Percentiles rank a stretch among this genome's conserved stretches.
phyloP scores from a whole-genome alignment of 2,797 vertebrate genomes.

The Trachurus trachurus region DNA sequence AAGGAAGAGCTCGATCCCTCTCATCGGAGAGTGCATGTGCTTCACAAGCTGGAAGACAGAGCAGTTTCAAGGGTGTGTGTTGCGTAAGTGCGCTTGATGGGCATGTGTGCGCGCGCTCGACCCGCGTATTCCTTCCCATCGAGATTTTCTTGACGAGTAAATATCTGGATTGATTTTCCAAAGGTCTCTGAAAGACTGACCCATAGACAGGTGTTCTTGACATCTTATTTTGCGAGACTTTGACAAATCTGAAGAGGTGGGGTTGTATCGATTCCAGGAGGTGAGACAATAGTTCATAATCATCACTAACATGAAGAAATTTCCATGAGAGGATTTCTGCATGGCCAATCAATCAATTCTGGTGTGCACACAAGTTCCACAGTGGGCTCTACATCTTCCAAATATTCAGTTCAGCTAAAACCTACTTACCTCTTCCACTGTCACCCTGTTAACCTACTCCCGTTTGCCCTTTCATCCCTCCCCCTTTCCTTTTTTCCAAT shows the following conservation, averaged over 20 bases:
- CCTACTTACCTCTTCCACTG: slow-evolving; percentile 16
- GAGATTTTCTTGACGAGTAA: slow-evolving; percentile 54
- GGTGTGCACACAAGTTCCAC: slow-evolving; percentile 21
- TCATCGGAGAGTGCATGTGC: slow-evolving; percentile 40
- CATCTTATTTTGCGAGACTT: slow-evolving; percentile 65
- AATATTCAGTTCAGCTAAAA: slow-evolving; percentile 28
- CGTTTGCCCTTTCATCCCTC: slow-evolving; percentile 23
- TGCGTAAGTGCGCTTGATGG: slow-evolving; percentile 2
- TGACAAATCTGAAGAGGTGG: slow-evolving; percentile 63
- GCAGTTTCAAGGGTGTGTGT: slow-evolving; percentile 1
- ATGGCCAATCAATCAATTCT: slow-evolving; percentile 32
- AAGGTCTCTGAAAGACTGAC: slow-evolving; percentile 63
- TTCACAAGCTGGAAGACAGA: slow-evolving; percentile 36
- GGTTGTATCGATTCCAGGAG: slow-evolving; percentile 46
- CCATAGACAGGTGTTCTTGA: slow-evolving; percentile 50
- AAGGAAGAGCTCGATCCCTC: slow-evolving; percentile 44
- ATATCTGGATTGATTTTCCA: slow-evolving; percentile 68
- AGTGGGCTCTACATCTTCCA: slow-evolving; percentile 4
- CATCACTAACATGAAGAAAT: slow-evolving; percentile 51
- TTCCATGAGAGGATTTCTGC: slow-evolving; percentile 39
- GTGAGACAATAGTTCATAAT: slow-evolving; percentile 51
- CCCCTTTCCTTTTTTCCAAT: slow-evolving; percentile 33
- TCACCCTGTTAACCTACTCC: slow-evolving; percentile 34
- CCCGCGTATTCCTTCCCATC: slow-evolving; percentile 12
- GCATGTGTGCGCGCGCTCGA: background rate